phyloP scores from a whole-genome alignment of 1,140 invertebrate genomes.

The Oncopodura yosiiana region DNA sequence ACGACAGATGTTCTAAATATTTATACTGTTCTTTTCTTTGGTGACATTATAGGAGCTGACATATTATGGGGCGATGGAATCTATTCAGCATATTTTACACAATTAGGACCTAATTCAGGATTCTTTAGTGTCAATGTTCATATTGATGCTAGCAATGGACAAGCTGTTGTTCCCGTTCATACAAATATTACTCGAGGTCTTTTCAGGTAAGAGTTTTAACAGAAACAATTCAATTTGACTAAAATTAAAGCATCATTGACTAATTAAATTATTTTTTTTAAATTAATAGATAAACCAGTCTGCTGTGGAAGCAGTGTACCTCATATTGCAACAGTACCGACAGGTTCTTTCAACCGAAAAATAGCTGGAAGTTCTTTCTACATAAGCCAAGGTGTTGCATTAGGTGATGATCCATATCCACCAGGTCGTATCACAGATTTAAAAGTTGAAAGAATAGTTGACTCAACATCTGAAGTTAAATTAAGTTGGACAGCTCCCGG shows the following conservation, averaged over 20 bases:
- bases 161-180: slow-evolving; percentile 34
- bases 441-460: slow-evolving; percentile 30
- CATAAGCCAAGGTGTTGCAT: slow-evolving; percentile 29
- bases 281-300: slow-evolving; percentile 23
- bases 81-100: slow-evolving; percentile 37
- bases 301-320: slow-evolving; percentile 37
- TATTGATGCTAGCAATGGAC: slow-evolving; percentile 35
- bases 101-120: slow-evolving; percentile 36
- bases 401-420: slow-evolving; percentile 36
- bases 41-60: slow-evolving; percentile 32
- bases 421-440: slow-evolving; percentile 36
- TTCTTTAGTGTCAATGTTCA: slow-evolving; percentile 34
- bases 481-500: slow-evolving; percentile 39
- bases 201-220: slow-evolving; percentile 19
- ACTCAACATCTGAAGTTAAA: slow-evolving; percentile 36
- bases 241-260: not conserved
- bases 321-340: slow-evolving; percentile 35
- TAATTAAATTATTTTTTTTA: slow-evolving; percentile 2
- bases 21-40: slow-evolving; percentile 11
- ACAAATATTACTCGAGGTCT: slow-evolving; percentile 30
- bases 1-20: not conserved
- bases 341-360: slow-evolving; percentile 34
- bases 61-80: slow-evolving; percentile 36
- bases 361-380: slow-evolving; percentile 34
- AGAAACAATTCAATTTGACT: not conserved